Evolutionary conservation across 2,113 vertebrate species (phyloP).

Genomic region (Malurus cyaneus): DNA sequence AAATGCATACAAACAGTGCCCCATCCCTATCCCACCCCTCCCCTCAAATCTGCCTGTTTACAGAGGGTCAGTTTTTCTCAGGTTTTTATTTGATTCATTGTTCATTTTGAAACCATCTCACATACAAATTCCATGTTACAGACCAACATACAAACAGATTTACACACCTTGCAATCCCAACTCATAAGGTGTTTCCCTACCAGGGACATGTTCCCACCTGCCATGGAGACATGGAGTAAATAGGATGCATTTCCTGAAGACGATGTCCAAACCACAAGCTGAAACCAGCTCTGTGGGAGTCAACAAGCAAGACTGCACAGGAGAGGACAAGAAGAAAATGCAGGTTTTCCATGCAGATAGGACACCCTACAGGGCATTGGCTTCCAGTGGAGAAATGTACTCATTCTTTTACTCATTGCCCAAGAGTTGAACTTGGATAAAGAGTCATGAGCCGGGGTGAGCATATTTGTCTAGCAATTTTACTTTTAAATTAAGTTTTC

Average conservation of each 20-base stretch:
- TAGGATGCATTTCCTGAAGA: neutral
- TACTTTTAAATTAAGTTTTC: neutral
- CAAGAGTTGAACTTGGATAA: neutral
- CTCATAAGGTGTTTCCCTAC: neutral
- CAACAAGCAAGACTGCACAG: neutral
- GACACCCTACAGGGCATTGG: neutral
- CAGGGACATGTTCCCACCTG: neutral
- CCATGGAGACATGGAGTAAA: neutral
- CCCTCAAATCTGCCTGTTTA: neutral
- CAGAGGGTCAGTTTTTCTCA: neutral
- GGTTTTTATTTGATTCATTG: neutral
- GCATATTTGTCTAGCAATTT: neutral
- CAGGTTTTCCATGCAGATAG: neutral
- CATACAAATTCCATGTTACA: neutral
- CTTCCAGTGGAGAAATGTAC: neutral
- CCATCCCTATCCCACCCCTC: accelerated
- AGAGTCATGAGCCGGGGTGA: neutral
- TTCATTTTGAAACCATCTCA: neutral
- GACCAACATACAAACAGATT: neutral
- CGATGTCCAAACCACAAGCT: neutral
- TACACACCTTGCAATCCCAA: neutral
- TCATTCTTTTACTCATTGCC: neutral
- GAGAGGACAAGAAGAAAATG: neutral
- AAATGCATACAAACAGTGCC: neutral
- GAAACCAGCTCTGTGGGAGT: neutral